These are phyloP conservation scores for Molorchus minor DNA, from an alignment of 2,888 invertebrate genomes.

Conservation along the genomic window DNA sequence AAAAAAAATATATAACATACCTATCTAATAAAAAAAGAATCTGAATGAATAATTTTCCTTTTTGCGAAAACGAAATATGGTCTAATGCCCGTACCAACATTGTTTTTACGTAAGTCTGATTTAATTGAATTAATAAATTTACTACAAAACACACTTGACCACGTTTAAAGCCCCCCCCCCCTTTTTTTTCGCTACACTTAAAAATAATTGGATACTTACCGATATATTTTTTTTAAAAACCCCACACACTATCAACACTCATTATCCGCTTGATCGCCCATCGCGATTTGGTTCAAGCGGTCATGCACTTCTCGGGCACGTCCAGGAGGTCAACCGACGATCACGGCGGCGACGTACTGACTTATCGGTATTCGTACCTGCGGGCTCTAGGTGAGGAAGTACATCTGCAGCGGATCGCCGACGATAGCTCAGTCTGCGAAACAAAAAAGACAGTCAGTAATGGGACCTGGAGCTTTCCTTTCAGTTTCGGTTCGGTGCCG, in stretches of 20 bases:
- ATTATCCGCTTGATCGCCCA: conserved; percentile 6
- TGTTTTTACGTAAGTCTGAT: too few relatives aligned
- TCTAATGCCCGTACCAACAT: too few relatives aligned
- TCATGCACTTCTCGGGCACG: conserved; percentile 10
- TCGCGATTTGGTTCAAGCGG: conserved; percentile 16
- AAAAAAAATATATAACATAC: too few relatives aligned
- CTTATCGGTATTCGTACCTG: conserved; percentile 34
- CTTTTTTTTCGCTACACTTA: too few relatives aligned
- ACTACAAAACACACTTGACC: too few relatives aligned
- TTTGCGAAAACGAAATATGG: too few relatives aligned
- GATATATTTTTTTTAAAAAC: conserved; percentile 4
- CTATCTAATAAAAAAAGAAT: too few relatives aligned
- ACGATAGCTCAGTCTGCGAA: conserved; percentile 24
- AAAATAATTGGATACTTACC: background rate
- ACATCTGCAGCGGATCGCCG: conserved; percentile 25
- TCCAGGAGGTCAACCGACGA: conserved; percentile 3
- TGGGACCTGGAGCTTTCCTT: background rate
- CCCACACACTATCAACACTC: conserved; percentile 10
- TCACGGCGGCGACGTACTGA: conserved; percentile 5
- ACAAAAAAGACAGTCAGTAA: conserved; percentile 15
- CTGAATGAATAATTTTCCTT: too few relatives aligned
- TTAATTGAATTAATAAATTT: too few relatives aligned
- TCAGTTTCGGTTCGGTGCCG: too few relatives aligned
- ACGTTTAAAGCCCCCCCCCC: too few relatives aligned
- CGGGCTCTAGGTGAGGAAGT: conserved; percentile 44